Evolutionary conservation across 2,113 vertebrate species (phyloP).

Genomic region (Probosciger aterrimus): DNA sequence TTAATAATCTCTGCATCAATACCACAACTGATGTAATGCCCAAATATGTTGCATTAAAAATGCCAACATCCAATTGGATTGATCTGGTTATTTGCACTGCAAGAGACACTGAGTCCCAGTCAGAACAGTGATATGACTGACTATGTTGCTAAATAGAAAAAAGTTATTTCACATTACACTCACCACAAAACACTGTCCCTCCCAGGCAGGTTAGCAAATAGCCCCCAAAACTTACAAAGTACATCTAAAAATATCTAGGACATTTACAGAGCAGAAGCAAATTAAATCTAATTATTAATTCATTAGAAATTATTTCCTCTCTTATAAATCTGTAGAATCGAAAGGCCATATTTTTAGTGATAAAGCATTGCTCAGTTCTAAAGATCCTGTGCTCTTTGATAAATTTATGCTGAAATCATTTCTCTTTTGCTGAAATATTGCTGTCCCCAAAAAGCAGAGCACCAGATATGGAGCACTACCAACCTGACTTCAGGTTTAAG

Average conservation of each 20-base stretch:
- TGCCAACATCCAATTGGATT: neutral
- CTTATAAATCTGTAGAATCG: neutral
- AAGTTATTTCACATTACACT: neutral
- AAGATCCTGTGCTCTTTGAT: neutral
- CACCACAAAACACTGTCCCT: neutral
- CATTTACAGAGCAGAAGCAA: neutral
- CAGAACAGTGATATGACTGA: neutral
- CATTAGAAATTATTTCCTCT: conserved; percentile 2
- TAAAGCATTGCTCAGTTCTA: neutral
- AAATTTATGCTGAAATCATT: neutral
- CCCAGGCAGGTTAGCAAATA: neutral
- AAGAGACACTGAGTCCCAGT: neutral
- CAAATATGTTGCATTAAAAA: neutral
- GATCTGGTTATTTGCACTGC: neutral
- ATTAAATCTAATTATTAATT: conserved; percentile 13
- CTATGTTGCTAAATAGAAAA: neutral
- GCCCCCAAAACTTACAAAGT: neutral
- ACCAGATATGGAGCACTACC: neutral
- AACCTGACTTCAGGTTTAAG: neutral
- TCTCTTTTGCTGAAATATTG: neutral
- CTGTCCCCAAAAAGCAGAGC: neutral
- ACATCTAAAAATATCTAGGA: neutral
- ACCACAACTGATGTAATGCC: neutral
- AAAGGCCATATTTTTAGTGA: conserved; percentile 8
- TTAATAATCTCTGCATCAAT: conserved; percentile 4